These are phyloP conservation scores for Dromiciops gliroides DNA, from an alignment of 2,113 vertebrate species.

Conservation along the genomic window DNA sequence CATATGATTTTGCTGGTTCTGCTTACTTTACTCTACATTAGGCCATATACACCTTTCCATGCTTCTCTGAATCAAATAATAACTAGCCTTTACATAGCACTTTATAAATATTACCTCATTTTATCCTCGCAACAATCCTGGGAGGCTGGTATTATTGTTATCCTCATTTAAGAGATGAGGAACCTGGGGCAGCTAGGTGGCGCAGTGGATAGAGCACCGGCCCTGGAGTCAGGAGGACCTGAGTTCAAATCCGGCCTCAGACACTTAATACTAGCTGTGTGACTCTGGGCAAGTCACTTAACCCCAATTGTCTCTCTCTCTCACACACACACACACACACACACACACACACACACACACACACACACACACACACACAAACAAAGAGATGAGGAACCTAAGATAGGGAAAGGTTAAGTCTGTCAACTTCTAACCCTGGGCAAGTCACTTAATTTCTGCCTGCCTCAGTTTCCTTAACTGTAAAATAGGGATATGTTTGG, in stretches of 20 bases:
- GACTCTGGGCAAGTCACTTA: too few species aligned
- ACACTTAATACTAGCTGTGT: too few species aligned
- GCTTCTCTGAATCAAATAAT: not conserved
- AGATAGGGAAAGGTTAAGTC: not conserved
- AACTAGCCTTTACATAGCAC: not conserved
- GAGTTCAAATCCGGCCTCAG: too few species aligned
- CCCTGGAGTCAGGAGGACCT: too few species aligned
- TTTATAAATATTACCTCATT: not conserved
- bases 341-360: too few species aligned
- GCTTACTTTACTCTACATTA: not conserved
- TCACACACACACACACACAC: too few species aligned
- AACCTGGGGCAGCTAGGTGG: too few species aligned
- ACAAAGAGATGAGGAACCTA: not conserved
- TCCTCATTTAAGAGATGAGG: not conserved
- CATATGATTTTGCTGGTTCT: too few species aligned
- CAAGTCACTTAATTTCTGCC: not conserved
- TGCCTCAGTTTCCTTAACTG: not conserved
- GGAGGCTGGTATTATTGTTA: not conserved
- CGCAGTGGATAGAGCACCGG: too few species aligned
- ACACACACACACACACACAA: too few species aligned
- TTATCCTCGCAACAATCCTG: not conserved
- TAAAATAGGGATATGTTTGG: not conserved
- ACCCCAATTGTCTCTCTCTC: too few species aligned
- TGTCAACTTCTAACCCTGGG: not conserved
- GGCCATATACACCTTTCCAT: not conserved